Percentiles rank a stretch among this genome's conserved stretches.
Conservation (phyloP, 2,113 vertebrate genomes). For the Nyctereutes procyonoides region DNA sequence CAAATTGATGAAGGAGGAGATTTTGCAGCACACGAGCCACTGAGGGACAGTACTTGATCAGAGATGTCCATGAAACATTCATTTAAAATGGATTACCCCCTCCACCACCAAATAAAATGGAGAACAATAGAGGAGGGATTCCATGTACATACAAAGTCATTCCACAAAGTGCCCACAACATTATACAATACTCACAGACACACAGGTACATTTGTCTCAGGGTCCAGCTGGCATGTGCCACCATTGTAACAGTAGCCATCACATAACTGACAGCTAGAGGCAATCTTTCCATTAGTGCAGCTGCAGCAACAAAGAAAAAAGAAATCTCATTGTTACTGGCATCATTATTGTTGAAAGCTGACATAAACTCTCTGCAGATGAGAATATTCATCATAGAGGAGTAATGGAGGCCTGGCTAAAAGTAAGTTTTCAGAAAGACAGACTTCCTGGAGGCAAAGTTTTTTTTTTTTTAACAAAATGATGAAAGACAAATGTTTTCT, state of each 20-base stretch:
- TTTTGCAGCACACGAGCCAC: constrained; percentile 20
- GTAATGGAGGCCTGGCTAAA: not conserved
- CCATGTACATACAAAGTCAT: not conserved
- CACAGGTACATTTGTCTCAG: constrained; percentile 95
- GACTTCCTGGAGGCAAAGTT: not conserved
- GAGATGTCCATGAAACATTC: constrained; percentile 35
- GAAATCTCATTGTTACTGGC: not conserved
- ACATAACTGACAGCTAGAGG: constrained; percentile 97
- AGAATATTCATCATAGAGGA: constrained; percentile 27
- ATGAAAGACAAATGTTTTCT: constrained; percentile 25
- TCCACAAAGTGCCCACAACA: not conserved
- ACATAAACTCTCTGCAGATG: not conserved
- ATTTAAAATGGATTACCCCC: not conserved
- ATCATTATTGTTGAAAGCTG: constrained; percentile 44
- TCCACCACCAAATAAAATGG: not conserved
- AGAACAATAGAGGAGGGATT: not conserved
- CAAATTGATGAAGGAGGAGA: constrained; percentile 50
- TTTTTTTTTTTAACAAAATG: constrained; percentile 51
- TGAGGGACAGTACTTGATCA: constrained; percentile 18
- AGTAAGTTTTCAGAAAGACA: constrained; percentile 56
- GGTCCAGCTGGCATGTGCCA: constrained; percentile 97
- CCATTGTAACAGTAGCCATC: constrained; percentile 99
- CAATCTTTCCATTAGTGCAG: constrained; percentile 97
- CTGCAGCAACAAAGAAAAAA: constrained; percentile 83
- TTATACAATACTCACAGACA: constrained; percentile 95